Base-by-base conservation (phyloP, 2,888 invertebrate genomes). In the Cerceris rybyensis region DNA sequence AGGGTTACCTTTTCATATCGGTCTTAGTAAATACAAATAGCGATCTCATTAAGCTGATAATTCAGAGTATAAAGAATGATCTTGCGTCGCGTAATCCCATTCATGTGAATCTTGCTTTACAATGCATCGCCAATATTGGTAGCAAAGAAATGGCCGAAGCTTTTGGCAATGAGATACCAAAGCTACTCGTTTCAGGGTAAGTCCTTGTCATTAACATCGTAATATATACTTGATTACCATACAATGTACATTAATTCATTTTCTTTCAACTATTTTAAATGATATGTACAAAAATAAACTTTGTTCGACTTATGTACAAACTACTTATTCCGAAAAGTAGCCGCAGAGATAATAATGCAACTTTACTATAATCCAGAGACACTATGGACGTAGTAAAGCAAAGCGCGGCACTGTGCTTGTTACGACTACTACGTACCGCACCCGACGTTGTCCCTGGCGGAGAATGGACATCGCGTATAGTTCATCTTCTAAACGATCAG, bases 101-200 rank as follows among this genome's bases (percentile, higher is more conserved):
- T 90, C 99, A 99, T 92, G 98, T 99, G 69, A 99, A 99, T 93
- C 95, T 99, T 91, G 99, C 99, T 63, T 94, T 99, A 86, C 99
- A 99, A 93, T 99, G 99, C 93, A 99, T 99, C 91, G 99, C 99
- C 68, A 99, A 99, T 93, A 99, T 99, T 93, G 99, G 99, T 73
- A 98, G 98, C 92, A 96, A 98, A 90, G 99, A 99, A 92, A 99
- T 99, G 99, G 99, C 99, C n/a, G 99, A 99, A 93, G 98, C 98
- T 59, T 99, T 99, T 93, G 98, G 98, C 69, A 97, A 96, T 88
- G 99, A 99, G 93, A 98, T 99, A 92, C 99, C 99, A 78, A 99
- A 98, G 93, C 94, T 99, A 68, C 95, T 99, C 81, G 99, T 99
- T 50, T 99, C 99, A 77, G 99, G 98, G 96, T 96, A 93, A 92